Percentiles rank a stretch among this genome's conserved stretches.
Evolutionary conservation across 2,113 vertebrate genomes (phyloP).

Genomic region (Phylloscopus trochiloides): DNA sequence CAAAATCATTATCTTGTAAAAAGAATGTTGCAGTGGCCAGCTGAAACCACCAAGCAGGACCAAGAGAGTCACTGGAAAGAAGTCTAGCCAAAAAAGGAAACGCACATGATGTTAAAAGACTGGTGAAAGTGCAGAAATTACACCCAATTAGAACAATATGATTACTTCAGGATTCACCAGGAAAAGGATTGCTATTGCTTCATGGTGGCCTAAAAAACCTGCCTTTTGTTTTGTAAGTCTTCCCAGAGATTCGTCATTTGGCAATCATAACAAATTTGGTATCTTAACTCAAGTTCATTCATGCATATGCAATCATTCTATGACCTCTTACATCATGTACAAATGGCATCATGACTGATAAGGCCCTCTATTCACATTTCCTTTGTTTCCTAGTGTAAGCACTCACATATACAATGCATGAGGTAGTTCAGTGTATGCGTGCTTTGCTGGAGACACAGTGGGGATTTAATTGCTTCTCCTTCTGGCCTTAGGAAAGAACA

Average conservation of each 20-base stretch:
- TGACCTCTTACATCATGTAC: background rate
- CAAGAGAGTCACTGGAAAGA: background rate
- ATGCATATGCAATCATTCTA: background rate
- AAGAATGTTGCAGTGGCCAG: background rate
- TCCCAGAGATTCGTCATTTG: background rate
- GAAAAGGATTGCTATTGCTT: background rate
- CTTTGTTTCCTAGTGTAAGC: background rate
- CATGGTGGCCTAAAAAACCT: background rate
- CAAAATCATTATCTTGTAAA: background rate
- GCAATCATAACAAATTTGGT: background rate
- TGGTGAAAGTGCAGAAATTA: background rate
- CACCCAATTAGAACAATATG: background rate
- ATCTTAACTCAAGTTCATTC: background rate
- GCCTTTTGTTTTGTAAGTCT: background rate
- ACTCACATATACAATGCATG: background rate
- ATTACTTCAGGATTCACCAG: background rate
- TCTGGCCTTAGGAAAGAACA: background rate
- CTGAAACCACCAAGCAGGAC: background rate
- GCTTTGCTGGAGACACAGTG: background rate
- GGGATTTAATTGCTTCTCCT: background rate
- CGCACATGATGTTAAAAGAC: background rate
- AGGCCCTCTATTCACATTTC: background rate
- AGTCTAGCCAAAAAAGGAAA: background rate
- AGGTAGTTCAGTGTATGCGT: rapidly evolving
- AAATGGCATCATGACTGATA: background rate